phyloP scores from a whole-genome alignment of 64 coral and sea anemone genomes.

The Stichodactyla mertensii region DNA sequence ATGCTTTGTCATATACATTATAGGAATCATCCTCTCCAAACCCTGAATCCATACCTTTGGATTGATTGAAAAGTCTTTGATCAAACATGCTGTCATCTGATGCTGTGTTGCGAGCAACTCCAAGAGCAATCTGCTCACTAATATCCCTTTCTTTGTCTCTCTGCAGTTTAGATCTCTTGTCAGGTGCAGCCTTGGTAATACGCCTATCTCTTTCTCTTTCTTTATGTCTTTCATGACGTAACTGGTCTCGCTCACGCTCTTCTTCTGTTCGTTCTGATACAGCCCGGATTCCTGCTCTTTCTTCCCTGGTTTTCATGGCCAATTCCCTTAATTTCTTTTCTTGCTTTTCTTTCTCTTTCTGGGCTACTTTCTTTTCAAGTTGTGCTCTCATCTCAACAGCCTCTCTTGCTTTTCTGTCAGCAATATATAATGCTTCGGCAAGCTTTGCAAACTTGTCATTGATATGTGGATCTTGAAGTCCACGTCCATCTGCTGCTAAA shows the following conservation, averaged over 20 bases:
- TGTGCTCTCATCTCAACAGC: conserved; percentile 87
- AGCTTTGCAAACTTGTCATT: conserved; percentile 99
- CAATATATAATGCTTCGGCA: conserved; percentile 98
- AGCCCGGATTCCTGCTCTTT: conserved; percentile 76
- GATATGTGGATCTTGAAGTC: conserved; percentile 93
- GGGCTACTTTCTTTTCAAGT: conserved; percentile 90
- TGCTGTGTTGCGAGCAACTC: conserved; percentile 57
- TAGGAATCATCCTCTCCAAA: conserved; percentile 92
- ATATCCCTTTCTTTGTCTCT: conserved; percentile 97
- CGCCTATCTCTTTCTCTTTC: conserved; percentile 88
- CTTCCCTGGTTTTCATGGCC: conserved; percentile 74
- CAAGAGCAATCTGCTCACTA: conserved; percentile 98
- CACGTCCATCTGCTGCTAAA: conserved; percentile 90
- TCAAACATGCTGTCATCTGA: conserved; percentile 98
- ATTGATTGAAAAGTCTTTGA: conserved; percentile 94
- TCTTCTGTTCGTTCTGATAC: conserved; percentile 73
- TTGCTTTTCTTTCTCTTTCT: conserved; percentile 93
- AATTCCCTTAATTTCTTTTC: conserved; percentile 81
- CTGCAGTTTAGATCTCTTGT: conserved; percentile 97
- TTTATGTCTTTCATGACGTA: conserved; percentile 92
- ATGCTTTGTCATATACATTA: conserved; percentile 95
- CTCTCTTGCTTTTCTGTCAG: conserved; percentile 97
- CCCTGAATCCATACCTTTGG: conserved; percentile 91
- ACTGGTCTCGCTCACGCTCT: conserved; percentile 78
- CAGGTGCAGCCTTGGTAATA: conserved; percentile 93